Evolutionary conservation across 2,888 invertebrate species (phyloP), one percentile per base, ranked within the genome.

Genomic region (Ennomos quercinarius): DNA sequence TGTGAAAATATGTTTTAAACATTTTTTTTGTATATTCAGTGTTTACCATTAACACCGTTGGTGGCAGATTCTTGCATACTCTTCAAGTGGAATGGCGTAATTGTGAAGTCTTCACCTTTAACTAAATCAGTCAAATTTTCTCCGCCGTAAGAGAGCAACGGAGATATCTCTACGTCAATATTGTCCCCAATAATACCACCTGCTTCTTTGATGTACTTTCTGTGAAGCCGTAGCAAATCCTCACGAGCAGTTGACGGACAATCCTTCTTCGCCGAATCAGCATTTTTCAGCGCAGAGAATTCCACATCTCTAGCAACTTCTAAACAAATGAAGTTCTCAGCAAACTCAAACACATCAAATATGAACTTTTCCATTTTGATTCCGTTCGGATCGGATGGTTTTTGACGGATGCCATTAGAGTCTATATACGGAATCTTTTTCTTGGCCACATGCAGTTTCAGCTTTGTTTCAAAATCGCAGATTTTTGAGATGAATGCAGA

Each of bases 311-410:
- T 94, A 0, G 96, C 94, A 0, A 97, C 97, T 89, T 99, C 98
- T 95, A 99, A 97, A 8, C 98, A 97, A 10, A 97, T 98, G 78
- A 99, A 97, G 73, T 96, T 96, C 67, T 97, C 95, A 0, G 99
- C 95, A 86, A 98, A 98, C 77, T 97, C 97, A 80, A 99, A 99
- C 0, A 99, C 99, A 86, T 99, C 99, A 83, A 99, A 99, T 9
- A 99, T 97, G 83, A 99, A 99, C 86, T 99, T 99, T 81, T 99
- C 99, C 89, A 99, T 96, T 92, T 99, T 99, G 67, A 99, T 98
- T 9, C 99, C 99, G 76, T 99, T 99, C 0, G 98, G 96, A 63
- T 95, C 94, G 0, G 94, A 94, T 0, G 99, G 99, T 65, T 95
- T 95, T 40, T 95, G 92, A 46, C 94, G 93, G 12, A 94, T 90